Conservation (phyloP, 35 echinoderm and acorn worm species). For the Eucidaris tribuloides region DNA sequence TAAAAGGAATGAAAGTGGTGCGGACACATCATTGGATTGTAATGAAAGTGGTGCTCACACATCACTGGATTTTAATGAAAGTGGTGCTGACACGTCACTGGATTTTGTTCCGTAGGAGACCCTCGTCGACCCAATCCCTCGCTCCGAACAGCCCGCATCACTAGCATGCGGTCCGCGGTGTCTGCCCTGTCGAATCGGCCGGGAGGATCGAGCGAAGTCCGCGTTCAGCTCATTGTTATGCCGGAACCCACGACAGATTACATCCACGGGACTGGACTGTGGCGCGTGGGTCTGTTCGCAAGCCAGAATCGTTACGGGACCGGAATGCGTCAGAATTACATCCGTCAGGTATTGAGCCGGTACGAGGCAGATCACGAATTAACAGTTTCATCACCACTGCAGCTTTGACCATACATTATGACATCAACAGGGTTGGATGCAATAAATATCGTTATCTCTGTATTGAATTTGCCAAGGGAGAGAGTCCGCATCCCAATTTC, state of each 20-base stretch:
- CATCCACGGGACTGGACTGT: slow-evolving; percentile 67
- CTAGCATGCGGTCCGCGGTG: slow-evolving; percentile 4
- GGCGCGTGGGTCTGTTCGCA: slow-evolving; percentile 54
- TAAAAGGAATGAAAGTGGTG: too few species aligned
- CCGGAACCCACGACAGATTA: slow-evolving; percentile 1
- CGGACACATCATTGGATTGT: too few species aligned
- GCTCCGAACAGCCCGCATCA: not conserved
- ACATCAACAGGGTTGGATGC: slow-evolving; percentile 68
- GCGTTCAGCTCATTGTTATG: slow-evolving; percentile 15
- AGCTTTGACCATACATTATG: slow-evolving; percentile 42
- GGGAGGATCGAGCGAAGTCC: not conserved
- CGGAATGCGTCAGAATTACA: slow-evolving; percentile 33
- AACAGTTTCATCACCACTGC: not conserved
- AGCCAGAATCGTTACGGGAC: slow-evolving; percentile 45
- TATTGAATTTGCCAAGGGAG: slow-evolving; percentile 78
- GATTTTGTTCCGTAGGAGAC: too few species aligned
- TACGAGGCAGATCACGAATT: slow-evolving; percentile 22
- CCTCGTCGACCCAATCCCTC: too few species aligned
- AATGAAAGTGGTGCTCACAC: too few species aligned
- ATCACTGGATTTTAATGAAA: too few species aligned
- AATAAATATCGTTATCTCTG: slow-evolving; percentile 61
- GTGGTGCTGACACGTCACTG: too few species aligned
- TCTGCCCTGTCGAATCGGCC: not conserved
- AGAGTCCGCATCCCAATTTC: slow-evolving; percentile 65
- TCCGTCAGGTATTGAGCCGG: slow-evolving; percentile 24